phyloP scores from a whole-genome alignment of 2,797 vertebrate genomes.

The Melanogrammus aeglefinus region DNA sequence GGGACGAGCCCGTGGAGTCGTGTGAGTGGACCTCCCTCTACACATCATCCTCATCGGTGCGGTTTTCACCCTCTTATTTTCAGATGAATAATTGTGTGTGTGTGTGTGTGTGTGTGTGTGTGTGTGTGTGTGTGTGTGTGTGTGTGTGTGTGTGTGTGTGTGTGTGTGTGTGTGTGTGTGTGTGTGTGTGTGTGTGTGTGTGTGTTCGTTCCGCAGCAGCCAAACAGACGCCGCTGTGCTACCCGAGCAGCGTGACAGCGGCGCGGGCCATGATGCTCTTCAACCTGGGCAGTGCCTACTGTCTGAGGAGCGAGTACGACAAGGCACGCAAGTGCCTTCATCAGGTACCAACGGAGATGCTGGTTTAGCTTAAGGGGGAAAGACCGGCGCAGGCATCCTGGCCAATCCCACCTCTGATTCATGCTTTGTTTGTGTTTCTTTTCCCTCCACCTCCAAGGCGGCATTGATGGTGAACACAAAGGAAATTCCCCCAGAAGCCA shows the following conservation, averaged over 20 bases:
- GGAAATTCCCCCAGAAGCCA: slow-evolving; percentile 96
- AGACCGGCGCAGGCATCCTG: too few species aligned
- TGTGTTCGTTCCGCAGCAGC: slow-evolving; percentile 74
- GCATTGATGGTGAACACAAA: slow-evolving; percentile 92
- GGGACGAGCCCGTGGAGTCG: slow-evolving; percentile 90
- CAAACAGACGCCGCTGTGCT: slow-evolving; percentile 91
- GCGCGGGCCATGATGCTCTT: slow-evolving; percentile 97
- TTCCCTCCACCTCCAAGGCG: slow-evolving; percentile 72
- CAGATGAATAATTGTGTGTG: too few species aligned
- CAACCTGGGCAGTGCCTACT: slow-evolving; percentile 96
- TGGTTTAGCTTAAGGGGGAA: background rate
- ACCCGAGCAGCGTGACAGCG: slow-evolving; percentile 89
- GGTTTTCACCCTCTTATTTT: background rate
- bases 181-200: too few species aligned
- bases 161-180: too few species aligned
- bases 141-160: too few species aligned
- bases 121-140: too few species aligned
- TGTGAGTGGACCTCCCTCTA: slow-evolving; percentile 76
- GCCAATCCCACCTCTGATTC: background rate
- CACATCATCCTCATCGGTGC: background rate
- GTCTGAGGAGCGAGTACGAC: slow-evolving; percentile 94
- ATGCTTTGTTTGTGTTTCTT: slow-evolving; percentile 15
- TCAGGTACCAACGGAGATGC: slow-evolving; percentile 71
- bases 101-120: too few species aligned
- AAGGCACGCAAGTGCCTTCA: slow-evolving; percentile 97